phyloP scores from a whole-genome alignment of 2,113 vertebrate species.

The Protobothrops mucrosquamatus region DNA sequence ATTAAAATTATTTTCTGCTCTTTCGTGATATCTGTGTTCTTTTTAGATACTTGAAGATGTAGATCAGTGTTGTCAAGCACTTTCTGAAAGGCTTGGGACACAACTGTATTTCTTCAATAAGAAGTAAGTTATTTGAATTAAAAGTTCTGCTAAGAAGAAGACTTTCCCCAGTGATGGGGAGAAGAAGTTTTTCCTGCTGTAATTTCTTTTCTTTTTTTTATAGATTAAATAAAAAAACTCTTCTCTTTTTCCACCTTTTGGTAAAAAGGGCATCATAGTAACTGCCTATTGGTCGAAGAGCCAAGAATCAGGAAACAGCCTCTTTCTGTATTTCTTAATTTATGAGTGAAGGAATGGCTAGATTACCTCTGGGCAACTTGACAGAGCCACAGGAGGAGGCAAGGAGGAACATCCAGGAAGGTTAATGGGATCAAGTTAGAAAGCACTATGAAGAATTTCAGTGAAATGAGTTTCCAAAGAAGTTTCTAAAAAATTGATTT shows the following conservation, averaged over 20 bases:
- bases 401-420: not conserved
- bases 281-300: not conserved
- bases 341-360: not conserved
- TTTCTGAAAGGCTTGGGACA: conserved; percentile 90
- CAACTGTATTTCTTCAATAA: conserved; percentile 94
- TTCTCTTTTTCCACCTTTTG: not conserved
- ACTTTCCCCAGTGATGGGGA: not conserved
- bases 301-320: not conserved
- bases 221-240: not conserved
- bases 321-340: not conserved
- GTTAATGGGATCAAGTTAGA: not conserved
- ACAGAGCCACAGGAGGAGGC: not conserved
- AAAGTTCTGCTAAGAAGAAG: not conserved
- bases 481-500: not conserved
- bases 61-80: conserved; percentile 92
- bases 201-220: not conserved
- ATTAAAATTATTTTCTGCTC: not conserved
- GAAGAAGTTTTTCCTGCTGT: not conserved
- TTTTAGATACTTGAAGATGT: conserved; percentile 92
- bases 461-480: not conserved
- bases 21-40: not conserved
- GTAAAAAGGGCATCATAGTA: not conserved
- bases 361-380: not conserved
- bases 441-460: not conserved
- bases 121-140: conserved; percentile 78